Evolutionary conservation across 2,797 vertebrate species (phyloP).

Genomic region (Muscicapa striata): DNA sequence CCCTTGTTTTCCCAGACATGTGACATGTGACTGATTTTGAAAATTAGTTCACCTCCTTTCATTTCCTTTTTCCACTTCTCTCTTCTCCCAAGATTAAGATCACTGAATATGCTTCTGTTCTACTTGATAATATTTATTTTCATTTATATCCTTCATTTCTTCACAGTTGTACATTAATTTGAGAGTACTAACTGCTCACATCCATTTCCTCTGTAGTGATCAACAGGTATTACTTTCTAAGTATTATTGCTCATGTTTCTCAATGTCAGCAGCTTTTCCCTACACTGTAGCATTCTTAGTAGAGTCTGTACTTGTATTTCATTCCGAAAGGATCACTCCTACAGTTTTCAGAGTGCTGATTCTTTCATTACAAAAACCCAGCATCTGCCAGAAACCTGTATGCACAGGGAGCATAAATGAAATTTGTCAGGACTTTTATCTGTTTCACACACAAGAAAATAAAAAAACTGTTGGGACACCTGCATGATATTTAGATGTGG

Average conservation of each 20-base stretch:
- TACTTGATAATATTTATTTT: not conserved
- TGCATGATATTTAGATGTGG: not conserved
- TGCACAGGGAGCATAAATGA: not conserved
- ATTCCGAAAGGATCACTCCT: not conserved
- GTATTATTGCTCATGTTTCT: not conserved
- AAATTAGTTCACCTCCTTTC: not conserved
- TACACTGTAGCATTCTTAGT: not conserved
- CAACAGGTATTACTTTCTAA: not conserved
- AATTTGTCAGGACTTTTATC: not conserved
- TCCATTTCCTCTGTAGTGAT: not conserved
- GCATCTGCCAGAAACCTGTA: not conserved
- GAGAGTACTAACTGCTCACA: not conserved
- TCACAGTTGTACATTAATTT: not conserved
- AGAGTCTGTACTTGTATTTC: not conserved
- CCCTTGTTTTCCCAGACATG: not conserved
- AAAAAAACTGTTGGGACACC: not conserved
- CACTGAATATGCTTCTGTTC: not conserved
- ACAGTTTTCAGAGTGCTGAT: not conserved
- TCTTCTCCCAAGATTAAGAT: not conserved
- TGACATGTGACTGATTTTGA: not conserved
- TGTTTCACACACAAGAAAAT: not conserved
- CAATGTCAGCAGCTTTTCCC: not conserved
- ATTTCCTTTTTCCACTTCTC: not conserved
- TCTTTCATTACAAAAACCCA: not conserved
- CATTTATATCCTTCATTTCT: not conserved